These are phyloP conservation scores for Rafetus swinhoei DNA, from an alignment of 2,113 vertebrate species.

Conservation along the genomic window DNA sequence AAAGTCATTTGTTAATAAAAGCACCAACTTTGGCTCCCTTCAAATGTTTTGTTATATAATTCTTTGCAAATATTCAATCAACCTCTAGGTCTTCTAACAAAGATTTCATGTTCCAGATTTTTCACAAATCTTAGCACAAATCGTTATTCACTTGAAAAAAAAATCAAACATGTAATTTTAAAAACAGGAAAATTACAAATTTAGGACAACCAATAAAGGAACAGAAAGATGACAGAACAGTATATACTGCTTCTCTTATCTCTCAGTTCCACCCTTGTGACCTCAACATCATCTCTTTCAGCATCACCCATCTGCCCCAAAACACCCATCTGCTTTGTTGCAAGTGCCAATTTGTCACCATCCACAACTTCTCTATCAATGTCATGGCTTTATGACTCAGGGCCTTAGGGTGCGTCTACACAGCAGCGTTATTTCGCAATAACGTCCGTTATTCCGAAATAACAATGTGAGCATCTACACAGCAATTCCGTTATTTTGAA, in stretches of 20 bases:
- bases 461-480: too few species aligned
- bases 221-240: neutral
- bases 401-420: neutral
- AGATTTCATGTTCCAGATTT: neutral
- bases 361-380: neutral
- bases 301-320: fast-evolving
- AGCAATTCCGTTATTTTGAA: too few species aligned
- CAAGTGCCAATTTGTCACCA: neutral
- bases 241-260: neutral
- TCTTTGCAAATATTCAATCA: neutral
- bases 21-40: neutral
- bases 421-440: too few species aligned
- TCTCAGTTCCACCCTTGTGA: neutral
- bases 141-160: neutral
- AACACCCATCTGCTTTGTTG: neutral
- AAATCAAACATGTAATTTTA: neutral
- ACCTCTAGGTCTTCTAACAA: neutral
- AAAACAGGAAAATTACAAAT: neutral
- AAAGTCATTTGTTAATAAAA: neutral
- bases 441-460: too few species aligned
- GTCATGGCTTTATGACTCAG: neutral
- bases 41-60: neutral
- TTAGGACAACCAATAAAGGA: neutral
- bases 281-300: neutral
- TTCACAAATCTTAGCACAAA: neutral